These are phyloP conservation scores for Terebella lapidaria DNA, from an alignment of 2,888 invertebrate species.

Conservation along the genomic window DNA sequence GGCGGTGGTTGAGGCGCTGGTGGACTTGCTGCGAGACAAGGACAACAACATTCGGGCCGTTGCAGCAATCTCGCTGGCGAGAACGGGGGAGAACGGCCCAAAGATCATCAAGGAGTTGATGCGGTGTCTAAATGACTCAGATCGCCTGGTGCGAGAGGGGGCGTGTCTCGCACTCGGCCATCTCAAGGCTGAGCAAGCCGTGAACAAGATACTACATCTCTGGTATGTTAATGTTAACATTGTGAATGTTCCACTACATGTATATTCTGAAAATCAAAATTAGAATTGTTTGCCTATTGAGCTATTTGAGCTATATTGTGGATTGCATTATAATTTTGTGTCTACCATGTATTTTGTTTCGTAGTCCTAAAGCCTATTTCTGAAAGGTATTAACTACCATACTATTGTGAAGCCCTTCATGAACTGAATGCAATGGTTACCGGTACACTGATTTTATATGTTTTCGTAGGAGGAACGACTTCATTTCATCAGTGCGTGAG, in stretches of 20 bases:
- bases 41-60: slow-evolving; percentile 38
- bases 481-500: slow-evolving; percentile 39
- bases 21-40: slow-evolving; percentile 31
- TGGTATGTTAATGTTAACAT: slow-evolving; percentile 32
- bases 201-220: slow-evolving; percentile 33
- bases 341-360: background rate
- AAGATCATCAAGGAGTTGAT: slow-evolving; percentile 27
- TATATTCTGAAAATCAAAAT: no score
- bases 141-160: slow-evolving; percentile 38
- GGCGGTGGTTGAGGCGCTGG: slow-evolving; percentile 35
- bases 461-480: slow-evolving; percentile 38
- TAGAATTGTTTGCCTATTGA: no score
- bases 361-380: background rate
- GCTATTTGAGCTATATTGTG: no score
- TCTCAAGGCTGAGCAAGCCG: slow-evolving; percentile 31
- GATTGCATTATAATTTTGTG: background rate
- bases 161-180: slow-evolving; percentile 39
- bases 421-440: background rate
- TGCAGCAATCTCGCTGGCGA: slow-evolving; percentile 39
- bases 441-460: background rate
- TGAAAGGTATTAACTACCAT: no score
- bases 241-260: no score
- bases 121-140: slow-evolving; percentile 32
- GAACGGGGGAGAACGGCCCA: slow-evolving; percentile 23
- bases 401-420: no score